phyloP scores from a whole-genome alignment of 2,888 invertebrate species.

The Ophioninae sp. region DNA sequence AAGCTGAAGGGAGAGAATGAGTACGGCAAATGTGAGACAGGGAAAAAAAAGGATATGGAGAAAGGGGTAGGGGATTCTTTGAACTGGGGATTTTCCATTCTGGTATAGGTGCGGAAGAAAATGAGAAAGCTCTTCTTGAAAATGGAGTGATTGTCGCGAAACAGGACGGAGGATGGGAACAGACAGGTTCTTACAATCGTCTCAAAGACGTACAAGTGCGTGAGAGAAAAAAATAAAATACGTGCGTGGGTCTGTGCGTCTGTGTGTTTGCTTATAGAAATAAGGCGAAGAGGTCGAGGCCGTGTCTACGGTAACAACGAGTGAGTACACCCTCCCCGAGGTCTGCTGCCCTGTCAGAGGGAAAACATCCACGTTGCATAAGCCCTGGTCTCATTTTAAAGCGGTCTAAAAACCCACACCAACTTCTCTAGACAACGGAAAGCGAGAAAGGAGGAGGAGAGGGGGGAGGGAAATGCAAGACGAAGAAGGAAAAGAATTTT shows the following conservation, averaged over 20 bases:
- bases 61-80: slow-evolving; percentile 56
- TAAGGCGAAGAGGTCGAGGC: slow-evolving; percentile 44
- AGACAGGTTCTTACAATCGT: slow-evolving; percentile 33
- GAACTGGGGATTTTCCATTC: slow-evolving; percentile 30
- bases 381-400: slow-evolving; percentile 71
- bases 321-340: slow-evolving; percentile 24
- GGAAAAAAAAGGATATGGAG: background rate
- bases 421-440: slow-evolving; percentile 67
- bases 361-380: slow-evolving; percentile 65
- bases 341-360: slow-evolving; percentile 31
- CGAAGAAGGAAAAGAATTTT: slow-evolving; percentile 24
- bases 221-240: background rate
- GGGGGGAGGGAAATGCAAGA: background rate
- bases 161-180: background rate
- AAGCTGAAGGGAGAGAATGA: background rate
- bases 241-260: background rate
- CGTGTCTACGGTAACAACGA: slow-evolving; percentile 40
- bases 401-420: slow-evolving; percentile 68
- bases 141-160: slow-evolving; percentile 35
- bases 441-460: background rate
- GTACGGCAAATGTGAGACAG: background rate
- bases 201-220: slow-evolving; percentile 12
- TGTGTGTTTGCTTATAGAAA: slow-evolving; percentile 6
- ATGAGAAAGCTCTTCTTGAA: slow-evolving; percentile 49
- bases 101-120: slow-evolving; percentile 16